These are phyloP conservation scores for Bellardia bayeri DNA, from an alignment of 2,888 invertebrate genomes.

Conservation along the genomic window DNA sequence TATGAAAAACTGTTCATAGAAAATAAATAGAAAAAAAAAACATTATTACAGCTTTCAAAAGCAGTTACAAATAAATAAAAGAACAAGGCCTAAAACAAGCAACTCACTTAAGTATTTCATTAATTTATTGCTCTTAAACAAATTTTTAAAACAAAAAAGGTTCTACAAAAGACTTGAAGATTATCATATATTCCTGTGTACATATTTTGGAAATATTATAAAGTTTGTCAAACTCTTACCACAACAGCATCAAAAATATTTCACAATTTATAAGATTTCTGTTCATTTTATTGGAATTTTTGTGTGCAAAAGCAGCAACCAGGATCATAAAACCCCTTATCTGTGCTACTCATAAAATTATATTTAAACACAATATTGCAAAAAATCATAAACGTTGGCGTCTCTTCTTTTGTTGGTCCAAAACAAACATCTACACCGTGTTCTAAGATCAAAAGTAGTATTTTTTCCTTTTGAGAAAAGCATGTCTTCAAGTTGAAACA, in stretches of 20 bases:
- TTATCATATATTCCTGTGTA: no score
- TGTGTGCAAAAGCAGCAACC: neutral
- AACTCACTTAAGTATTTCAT: no score
- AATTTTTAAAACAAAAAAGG: neutral
- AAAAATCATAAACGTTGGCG: neutral
- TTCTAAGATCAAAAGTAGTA: neutral
- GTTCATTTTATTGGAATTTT: neutral
- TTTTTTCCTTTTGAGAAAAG: conserved; percentile 16
- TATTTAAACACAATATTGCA: neutral
- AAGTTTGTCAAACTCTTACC: no score
- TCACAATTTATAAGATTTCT: neutral
- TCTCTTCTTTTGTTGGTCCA: neutral
- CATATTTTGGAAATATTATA: no score
- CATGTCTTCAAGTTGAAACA: conserved; percentile 24
- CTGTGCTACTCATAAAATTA: neutral
- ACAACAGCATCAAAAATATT: no score
- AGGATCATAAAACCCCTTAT: neutral
- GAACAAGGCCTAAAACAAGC: neutral
- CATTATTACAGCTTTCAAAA: neutral
- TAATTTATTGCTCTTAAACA: neutral
- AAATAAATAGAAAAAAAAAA: neutral
- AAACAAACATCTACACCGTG: neutral
- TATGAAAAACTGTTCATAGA: neutral
- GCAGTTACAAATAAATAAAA: neutral
- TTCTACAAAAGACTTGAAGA: neutral